phyloP scores from a whole-genome alignment of 1,140 invertebrate genomes.

The Drosophila persimilis region DNA sequence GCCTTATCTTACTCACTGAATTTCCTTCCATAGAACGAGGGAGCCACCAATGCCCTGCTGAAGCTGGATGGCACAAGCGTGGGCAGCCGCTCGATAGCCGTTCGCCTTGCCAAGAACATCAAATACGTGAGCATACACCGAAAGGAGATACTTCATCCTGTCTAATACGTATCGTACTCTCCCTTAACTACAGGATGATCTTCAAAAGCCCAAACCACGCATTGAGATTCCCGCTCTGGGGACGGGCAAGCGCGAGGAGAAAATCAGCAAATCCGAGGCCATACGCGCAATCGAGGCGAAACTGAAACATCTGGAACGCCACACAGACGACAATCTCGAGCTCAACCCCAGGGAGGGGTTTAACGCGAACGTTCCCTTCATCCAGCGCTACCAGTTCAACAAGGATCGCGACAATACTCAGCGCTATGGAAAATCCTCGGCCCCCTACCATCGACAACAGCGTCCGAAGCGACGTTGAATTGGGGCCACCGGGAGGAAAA shows the following conservation, averaged over 20 bases:
- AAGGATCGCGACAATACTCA: slow-evolving; percentile 82
- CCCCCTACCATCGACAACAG: slow-evolving; percentile 73
- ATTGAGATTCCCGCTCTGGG: slow-evolving; percentile 90
- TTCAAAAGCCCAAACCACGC: slow-evolving; percentile 89
- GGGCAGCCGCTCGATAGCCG: slow-evolving; percentile 89
- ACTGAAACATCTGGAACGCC: slow-evolving; percentile 90
- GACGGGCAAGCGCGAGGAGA: slow-evolving; percentile 88
- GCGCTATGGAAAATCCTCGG: slow-evolving; percentile 52
- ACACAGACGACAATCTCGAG: slow-evolving; percentile 89
- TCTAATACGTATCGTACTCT: background rate
- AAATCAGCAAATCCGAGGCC: slow-evolving; percentile 89
- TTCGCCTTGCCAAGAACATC: slow-evolving; percentile 92
- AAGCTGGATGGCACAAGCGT: slow-evolving; percentile 90
- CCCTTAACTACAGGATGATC: slow-evolving; percentile 85
- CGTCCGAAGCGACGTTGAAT: slow-evolving; percentile 65
- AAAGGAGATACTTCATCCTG: background rate
- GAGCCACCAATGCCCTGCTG: slow-evolving; percentile 85
- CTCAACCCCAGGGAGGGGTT: slow-evolving; percentile 85
- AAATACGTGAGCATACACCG: slow-evolving; percentile 85
- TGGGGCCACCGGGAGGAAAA: slow-evolving; percentile 17
- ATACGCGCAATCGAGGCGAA: slow-evolving; percentile 95
- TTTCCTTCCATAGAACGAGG: slow-evolving; percentile 40
- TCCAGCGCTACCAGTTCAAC: slow-evolving; percentile 84
- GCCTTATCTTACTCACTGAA: background rate
- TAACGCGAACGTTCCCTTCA: slow-evolving; percentile 85